Evolutionary conservation across 2,113 vertebrate genomes (phyloP).

Genomic region (cat (Felis catus)): DNA sequence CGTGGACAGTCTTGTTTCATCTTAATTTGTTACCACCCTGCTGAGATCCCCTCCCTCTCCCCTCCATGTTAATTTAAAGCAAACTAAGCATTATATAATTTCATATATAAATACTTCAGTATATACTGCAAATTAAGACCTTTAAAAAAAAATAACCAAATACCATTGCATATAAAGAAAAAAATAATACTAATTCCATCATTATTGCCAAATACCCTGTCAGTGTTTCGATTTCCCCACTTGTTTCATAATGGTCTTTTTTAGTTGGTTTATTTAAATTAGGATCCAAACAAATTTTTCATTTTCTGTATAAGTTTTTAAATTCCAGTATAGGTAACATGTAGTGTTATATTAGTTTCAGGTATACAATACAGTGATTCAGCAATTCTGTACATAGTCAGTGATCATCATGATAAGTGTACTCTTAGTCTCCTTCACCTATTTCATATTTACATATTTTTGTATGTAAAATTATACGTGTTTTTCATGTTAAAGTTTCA

Average conservation of each 20-base stretch:
- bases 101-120: not conserved
- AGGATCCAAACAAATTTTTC: not conserved
- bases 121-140: not conserved
- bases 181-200: not conserved
- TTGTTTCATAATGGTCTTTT: not conserved
- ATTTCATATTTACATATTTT: not conserved
- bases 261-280: not conserved
- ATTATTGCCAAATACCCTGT: not conserved
- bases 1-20: not conserved
- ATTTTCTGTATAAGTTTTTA: not conserved
- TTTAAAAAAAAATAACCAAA: not conserved
- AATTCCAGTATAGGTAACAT: not conserved
- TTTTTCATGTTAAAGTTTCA: not conserved
- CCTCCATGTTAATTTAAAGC: not conserved
- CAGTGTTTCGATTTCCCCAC: not conserved
- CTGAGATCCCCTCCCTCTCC: not conserved
- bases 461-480: not conserved
- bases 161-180: not conserved
- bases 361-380: not conserved
- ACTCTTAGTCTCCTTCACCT: not conserved
- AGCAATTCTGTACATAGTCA: not conserved
- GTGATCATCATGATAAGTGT: not conserved
- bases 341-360: not conserved
- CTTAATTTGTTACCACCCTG: not conserved
- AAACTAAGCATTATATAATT: not conserved